These are phyloP conservation scores for Portunus trituberculatus DNA, from an alignment of 1,140 invertebrate genomes.

Conservation along the genomic window DNA sequence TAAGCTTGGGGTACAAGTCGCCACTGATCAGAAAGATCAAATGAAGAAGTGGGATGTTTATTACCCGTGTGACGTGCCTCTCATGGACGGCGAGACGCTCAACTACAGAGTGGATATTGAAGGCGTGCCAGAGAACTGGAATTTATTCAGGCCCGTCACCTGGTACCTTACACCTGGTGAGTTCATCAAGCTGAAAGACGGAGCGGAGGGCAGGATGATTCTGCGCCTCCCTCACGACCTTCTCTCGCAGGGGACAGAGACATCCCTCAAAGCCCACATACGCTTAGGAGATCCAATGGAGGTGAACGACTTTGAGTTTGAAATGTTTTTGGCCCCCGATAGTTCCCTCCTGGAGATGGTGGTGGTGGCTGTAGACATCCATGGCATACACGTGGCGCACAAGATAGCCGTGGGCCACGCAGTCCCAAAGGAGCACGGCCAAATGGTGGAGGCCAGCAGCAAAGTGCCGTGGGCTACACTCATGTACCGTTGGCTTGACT, in stretches of 20 bases:
- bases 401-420: neutral
- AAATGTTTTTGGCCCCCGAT: neutral
- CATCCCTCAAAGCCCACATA: neutral
- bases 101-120: neutral
- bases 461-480: neutral
- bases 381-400: neutral
- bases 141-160: slow-evolving; percentile 27
- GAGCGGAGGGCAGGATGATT: neutral
- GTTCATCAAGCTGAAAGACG: neutral
- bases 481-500: neutral
- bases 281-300: neutral
- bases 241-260: neutral
- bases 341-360: neutral
- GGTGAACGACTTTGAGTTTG: neutral
- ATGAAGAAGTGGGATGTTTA: slow-evolving; percentile 27
- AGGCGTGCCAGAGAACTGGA: neutral
- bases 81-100: slow-evolving; percentile 13
- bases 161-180: neutral
- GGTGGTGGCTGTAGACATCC: neutral
- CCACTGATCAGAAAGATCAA: too few species aligned
- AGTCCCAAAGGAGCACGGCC: neutral
- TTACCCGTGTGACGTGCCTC: slow-evolving; percentile 34
- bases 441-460: neutral
- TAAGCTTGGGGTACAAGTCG: too few species aligned
- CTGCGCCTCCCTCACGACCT: neutral